Percentiles rank a stretch among this genome's conserved stretches.
Evolutionary conservation across 2,888 invertebrate species (phyloP).

Genomic region (Sarcophaga subvicina): DNA sequence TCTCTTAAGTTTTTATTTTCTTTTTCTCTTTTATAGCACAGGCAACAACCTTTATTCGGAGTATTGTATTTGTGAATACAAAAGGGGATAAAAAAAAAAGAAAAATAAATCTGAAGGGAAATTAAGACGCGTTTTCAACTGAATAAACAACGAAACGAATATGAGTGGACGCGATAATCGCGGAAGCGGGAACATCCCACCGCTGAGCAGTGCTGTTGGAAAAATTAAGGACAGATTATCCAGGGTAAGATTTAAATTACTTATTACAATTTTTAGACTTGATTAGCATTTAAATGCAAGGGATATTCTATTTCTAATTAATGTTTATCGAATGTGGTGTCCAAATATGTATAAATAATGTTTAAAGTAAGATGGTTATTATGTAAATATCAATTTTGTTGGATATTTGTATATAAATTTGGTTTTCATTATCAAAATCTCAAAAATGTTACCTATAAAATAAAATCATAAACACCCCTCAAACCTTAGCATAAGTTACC

Average conservation of each 20-base stretch:
- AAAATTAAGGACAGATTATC: conserved; percentile 81
- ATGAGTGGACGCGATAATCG: conserved; percentile 81
- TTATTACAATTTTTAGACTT: background rate
- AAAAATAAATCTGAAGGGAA: background rate
- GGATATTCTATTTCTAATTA: too few species aligned
- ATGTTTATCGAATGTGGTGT: too few species aligned
- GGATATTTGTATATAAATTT: too few species aligned
- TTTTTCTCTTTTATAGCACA: conserved; percentile 36
- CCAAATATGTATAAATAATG: too few species aligned
- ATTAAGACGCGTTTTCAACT: background rate
- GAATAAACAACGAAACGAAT: conserved; percentile 35
- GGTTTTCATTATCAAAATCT: too few species aligned
- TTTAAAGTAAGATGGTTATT: too few species aligned
- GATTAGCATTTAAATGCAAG: background rate
- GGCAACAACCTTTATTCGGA: conserved; percentile 51
- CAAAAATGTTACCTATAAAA: too few species aligned
- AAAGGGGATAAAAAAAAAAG: too few species aligned
- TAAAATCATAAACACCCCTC: too few species aligned
- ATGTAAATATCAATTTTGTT: too few species aligned
- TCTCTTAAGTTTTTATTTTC: conserved; percentile 7
- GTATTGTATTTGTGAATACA: too few species aligned
- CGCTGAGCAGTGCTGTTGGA: conserved; percentile 80
- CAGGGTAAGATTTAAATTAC: conserved; percentile 73
- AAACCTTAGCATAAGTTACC: too few species aligned
- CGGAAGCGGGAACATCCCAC: conserved; percentile 76